Evolutionary conservation across 2,888 invertebrate species (phyloP).

Genomic region (Melinaea menophilus): DNA sequence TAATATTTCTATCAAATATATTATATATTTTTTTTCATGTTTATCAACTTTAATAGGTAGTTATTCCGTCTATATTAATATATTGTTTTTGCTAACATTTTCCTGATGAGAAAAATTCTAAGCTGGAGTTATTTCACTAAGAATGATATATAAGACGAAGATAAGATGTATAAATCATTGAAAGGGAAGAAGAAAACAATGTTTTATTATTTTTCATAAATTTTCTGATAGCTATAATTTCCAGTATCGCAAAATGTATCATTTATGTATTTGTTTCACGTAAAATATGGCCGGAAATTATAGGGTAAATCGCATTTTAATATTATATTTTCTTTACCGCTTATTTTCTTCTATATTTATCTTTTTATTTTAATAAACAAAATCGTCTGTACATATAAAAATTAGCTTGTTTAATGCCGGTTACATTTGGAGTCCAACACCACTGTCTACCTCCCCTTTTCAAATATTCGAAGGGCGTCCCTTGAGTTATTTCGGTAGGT

Average conservation of each 20-base stretch:
- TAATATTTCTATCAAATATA: too few species aligned
- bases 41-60: background rate
- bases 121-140: conserved; percentile 18
- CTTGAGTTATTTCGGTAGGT: conserved; percentile 46
- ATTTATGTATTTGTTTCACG: conserved; percentile 3
- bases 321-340: background rate
- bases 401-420: background rate
- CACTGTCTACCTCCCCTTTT: conserved; percentile 27
- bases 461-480: conserved; percentile 43
- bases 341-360: background rate
- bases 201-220: conserved; percentile 21
- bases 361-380: background rate
- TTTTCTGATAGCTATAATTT: background rate
- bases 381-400: background rate
- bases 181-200: conserved; percentile 22
- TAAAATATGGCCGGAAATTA: conserved; percentile 5
- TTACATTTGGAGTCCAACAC: conserved; percentile 1
- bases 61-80: background rate
- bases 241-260: conserved; percentile 3
- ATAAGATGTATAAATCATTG: conserved; percentile 27
- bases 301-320: background rate
- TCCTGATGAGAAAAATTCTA: conserved; percentile 13
- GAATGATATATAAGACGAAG: conserved; percentile 24
- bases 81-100: conserved; percentile 14
- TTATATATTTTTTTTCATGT: background rate